Base-by-base conservation (phyloP, 2,888 invertebrate genomes). In the Agrilus mali region DNA sequence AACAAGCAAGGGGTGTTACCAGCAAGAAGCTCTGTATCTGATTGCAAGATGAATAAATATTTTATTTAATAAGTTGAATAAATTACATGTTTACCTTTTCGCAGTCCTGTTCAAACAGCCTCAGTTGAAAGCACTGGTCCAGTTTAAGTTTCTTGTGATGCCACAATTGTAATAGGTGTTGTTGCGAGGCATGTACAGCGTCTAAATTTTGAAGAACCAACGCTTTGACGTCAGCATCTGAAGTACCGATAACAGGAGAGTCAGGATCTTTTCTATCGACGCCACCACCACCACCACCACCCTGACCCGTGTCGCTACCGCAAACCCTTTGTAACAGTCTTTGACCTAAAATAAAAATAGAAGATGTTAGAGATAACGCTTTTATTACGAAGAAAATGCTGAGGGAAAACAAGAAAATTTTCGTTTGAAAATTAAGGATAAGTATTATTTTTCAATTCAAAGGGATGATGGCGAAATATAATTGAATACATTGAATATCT, bases 41-140 rank as follows among this genome's bases (percentile, higher is more conserved):
- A n/a, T n/a, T n/a, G n/a, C 4, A 20, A 3, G 20, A 6, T 20
- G 20, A 6, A 20, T 6, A 20, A 20, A 20, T 4, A 20, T 4
- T 20, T 20, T 20, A 6, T 20, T 20, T 61, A n/a, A n/a, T n/a
- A n/a, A n/a, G n/a, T n/a, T n/a, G n/a, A n/a, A n/a, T n/a, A n/a
- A n/a, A n/a, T n/a, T n/a, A n/a, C n/a, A n/a, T n/a, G n/a, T n/a
- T 58, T 59, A 86, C 86, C 79, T 92, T 95, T 65, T 95, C 93
- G 55, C 95, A 96, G 65, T 97, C 97, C 64, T 93, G 90, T 67
- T 97, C 96, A 63, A 96, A 95, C 38, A 96, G 77, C 40, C 95
- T 75, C 55, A 96, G 75, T 65, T 97, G 95, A 63, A 95, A 90
- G 64, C 95, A 94, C 67, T 96, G 95, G 62, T 96, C 95, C 50